A percentile compares a stretch with the other conserved stretches of the same genome.
These are phyloP conservation scores for Maniola jurtina DNA, from an alignment of 1,140 invertebrate species.

Conservation along the genomic window DNA sequence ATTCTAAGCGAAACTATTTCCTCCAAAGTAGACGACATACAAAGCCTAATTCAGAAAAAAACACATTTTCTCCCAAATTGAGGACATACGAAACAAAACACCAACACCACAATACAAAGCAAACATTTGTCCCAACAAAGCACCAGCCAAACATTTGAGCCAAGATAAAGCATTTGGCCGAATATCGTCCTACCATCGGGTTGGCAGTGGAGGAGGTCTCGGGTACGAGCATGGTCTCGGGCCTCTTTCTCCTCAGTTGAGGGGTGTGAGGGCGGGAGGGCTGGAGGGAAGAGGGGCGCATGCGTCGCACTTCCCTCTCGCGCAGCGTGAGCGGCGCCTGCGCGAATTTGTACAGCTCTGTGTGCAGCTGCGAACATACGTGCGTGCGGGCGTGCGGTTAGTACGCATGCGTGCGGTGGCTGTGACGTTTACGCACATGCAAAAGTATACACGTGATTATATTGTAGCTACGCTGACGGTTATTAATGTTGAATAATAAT, in stretches of 20 bases:
- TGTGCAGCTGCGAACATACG: constrained; percentile 52
- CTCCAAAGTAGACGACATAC: too few relatives aligned
- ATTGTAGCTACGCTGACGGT: too few relatives aligned
- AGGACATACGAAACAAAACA: not conserved
- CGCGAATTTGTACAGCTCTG: constrained; percentile 55
- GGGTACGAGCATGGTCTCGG: constrained; percentile 54
- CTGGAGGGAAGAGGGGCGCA: constrained; percentile 52
- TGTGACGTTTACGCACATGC: not conserved
- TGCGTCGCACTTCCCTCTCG: constrained; percentile 16
- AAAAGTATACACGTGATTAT: too few relatives aligned
- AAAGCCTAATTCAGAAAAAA: too few relatives aligned
- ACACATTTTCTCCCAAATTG: constrained; percentile 1
- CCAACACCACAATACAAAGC: constrained; percentile 21
- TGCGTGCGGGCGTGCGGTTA: constrained; percentile 24
- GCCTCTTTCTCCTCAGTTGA: constrained; percentile 33
- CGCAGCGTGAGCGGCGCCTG: constrained; percentile 32
- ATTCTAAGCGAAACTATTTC: too few relatives aligned
- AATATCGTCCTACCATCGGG: constrained; percentile 27
- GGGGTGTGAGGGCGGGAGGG: constrained; percentile 33
- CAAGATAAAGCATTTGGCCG: constrained; percentile 1
- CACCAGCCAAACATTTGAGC: not conserved
- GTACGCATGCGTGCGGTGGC: constrained; percentile 12
- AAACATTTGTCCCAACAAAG: constrained; percentile 2
- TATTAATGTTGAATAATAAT: constrained; percentile 15
- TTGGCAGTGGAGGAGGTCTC: constrained; percentile 38